Base-by-base conservation (phyloP, 2,797 vertebrate species). In the Euthynnus affinis region DNA sequence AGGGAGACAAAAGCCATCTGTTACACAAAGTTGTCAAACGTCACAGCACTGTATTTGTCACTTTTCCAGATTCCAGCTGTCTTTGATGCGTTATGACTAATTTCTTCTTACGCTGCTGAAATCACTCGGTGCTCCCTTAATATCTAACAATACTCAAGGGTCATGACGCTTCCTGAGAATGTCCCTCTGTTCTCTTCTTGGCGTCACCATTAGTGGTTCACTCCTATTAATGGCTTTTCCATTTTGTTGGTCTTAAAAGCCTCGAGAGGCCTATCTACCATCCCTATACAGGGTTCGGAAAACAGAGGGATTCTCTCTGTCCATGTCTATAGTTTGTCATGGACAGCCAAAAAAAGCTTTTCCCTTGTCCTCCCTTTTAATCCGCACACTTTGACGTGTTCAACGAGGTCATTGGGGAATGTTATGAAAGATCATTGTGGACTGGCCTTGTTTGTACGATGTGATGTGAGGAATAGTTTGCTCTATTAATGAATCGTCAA, bases 151-250 rank as follows among this genome's bases (percentile, higher is more conserved):
- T 61, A 70, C 80, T 77, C 59, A 20, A 49, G 79, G 76, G 73
- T 84, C 81, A 46, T 32, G 76, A 78, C 51, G 40, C 53, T 65
- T 84, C 81, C 84, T 78, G 69, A 80, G 86, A 85, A 76, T 65
- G 65, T 70, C 57, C 55, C 69, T 76, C 67, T 46, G 68, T 63
- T 74, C 56, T 62, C 5, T 14, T 63, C 52, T 80, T 74, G 74
- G 65, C 75, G n/a, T 88, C 76, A 80, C 58, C 76, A 55, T 79
- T 78, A 81, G 71, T 68, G 42, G 64, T 75, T 71, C 48, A 44
- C 60, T 73, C n/a, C 61, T 80, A 76, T 87, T 88, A 87, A 90
- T 90, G 79, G 74, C 51, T 90, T 88, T 87, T 89, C 78, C 81
- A 85, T 89, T 85, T 87, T 82, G 67, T 75, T 82, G 74, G 51